These are phyloP conservation scores for Theristus sp. DNA, from an alignment of 2,888 invertebrate species.

Conservation along the genomic window DNA sequence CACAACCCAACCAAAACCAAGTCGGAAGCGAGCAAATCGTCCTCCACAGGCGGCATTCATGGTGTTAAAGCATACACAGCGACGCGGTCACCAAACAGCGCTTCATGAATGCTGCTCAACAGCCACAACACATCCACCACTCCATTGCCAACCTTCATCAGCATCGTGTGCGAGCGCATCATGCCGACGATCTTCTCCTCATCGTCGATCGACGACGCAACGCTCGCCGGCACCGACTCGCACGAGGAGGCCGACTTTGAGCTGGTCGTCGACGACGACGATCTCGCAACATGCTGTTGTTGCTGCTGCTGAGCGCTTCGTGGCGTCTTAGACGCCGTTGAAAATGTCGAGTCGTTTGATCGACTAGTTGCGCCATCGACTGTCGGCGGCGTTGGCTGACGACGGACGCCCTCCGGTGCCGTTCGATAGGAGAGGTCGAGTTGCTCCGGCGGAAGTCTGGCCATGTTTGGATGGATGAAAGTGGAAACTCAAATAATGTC, in stretches of 20 bases:
- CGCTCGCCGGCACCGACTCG: neutral
- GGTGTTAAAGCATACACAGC: too few species aligned
- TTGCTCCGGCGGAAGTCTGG: neutral
- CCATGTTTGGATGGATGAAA: too few species aligned
- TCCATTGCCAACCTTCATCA: neutral
- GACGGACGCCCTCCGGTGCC: neutral
- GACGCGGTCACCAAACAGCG: too few species aligned
- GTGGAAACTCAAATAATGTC: too few species aligned
- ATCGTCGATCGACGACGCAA: neutral
- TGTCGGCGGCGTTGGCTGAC: neutral
- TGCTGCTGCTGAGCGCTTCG: neutral
- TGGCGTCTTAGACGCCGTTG: too few species aligned
- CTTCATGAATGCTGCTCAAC: too few species aligned
- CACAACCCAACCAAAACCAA: too few species aligned
- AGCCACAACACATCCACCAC: too few species aligned
- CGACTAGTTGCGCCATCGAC: neutral
- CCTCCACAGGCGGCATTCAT: too few species aligned
- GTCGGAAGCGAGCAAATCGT: too few species aligned
- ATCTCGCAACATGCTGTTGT: neutral
- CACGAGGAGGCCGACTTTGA: neutral
- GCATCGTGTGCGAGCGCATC: neutral
- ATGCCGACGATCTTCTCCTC: neutral
- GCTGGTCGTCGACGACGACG: neutral
- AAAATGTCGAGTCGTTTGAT: neutral
- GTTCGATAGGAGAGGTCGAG: neutral